These are phyloP conservation scores for Uloborus plumipes DNA, from an alignment of 2,888 invertebrate genomes.

Conservation along the genomic window DNA sequence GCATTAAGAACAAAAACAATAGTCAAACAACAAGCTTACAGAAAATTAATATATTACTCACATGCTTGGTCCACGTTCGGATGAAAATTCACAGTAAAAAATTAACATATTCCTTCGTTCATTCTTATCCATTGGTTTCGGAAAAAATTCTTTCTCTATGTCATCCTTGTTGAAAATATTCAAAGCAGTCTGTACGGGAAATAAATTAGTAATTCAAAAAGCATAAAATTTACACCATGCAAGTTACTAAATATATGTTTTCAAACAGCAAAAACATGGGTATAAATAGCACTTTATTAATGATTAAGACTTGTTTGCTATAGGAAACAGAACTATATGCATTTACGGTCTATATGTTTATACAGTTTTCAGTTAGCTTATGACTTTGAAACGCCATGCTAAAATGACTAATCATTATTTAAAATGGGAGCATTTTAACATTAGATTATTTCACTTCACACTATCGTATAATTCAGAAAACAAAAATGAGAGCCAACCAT, in stretches of 20 bases:
- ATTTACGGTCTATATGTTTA: too few species aligned
- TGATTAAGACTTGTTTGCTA: too few species aligned
- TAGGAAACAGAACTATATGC: too few species aligned
- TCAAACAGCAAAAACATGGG: background rate
- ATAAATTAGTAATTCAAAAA: background rate
- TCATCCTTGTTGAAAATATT: constrained; percentile 80
- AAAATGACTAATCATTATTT: too few species aligned
- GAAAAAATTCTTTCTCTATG: constrained; percentile 77
- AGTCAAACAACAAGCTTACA: background rate
- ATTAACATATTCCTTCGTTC: constrained; percentile 77
- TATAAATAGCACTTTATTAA: too few species aligned
- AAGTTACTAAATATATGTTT: background rate
- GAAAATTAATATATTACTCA: constrained; percentile 75
- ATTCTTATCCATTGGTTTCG: constrained; percentile 5
- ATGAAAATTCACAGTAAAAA: constrained; percentile 98
- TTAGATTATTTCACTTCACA: too few species aligned
- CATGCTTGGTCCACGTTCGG: constrained; percentile 94
- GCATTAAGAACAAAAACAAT: too few species aligned
- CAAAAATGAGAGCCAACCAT: too few species aligned
- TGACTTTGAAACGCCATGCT: too few species aligned
- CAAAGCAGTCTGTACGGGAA: constrained; percentile 25
- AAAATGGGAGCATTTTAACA: too few species aligned
- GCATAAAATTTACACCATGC: background rate
- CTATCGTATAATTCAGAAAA: too few species aligned
- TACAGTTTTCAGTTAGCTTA: too few species aligned